Conservation (phyloP, 2,113 vertebrate genomes). For the Morone saxatilis region DNA sequence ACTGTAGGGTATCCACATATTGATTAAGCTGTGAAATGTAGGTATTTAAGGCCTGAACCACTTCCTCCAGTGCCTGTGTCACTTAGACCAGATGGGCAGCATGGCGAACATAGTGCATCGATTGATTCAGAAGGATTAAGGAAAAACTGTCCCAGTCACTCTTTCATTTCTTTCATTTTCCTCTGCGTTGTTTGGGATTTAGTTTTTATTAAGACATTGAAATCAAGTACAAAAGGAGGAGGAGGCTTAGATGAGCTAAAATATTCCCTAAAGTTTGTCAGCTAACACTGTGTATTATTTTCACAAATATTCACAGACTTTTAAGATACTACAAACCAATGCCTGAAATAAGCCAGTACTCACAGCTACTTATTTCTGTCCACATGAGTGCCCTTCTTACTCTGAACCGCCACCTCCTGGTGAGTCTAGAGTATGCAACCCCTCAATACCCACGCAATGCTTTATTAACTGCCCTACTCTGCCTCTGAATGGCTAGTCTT, state of each 20-base stretch:
- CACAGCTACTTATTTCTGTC: no score
- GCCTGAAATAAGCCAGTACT: no score
- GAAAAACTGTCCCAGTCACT: constrained; percentile 11
- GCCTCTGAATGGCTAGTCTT: no score
- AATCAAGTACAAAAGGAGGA: not conserved
- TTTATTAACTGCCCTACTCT: no score
- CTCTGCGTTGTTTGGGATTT: not conserved
- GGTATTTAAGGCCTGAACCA: constrained; percentile 20
- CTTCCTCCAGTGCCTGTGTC: not conserved
- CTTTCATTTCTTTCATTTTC: constrained; percentile 8
- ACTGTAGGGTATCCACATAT: constrained; percentile 19
- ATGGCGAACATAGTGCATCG: constrained; percentile 4
- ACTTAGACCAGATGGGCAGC: not conserved
- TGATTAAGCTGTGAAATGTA: constrained; percentile 34
- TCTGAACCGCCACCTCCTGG: no score
- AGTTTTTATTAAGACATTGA: not conserved
- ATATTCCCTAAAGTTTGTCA: not conserved
- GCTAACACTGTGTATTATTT: not conserved
- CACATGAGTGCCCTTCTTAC: no score
- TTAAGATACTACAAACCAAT: not conserved
- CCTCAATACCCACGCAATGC: no score
- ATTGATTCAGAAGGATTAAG: not conserved
- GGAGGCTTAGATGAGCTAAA: not conserved
- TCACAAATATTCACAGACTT: not conserved
- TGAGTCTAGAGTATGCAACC: no score